phyloP scores from a whole-genome alignment of 2,797 vertebrate genomes.

The Borostomias antarcticus region DNA sequence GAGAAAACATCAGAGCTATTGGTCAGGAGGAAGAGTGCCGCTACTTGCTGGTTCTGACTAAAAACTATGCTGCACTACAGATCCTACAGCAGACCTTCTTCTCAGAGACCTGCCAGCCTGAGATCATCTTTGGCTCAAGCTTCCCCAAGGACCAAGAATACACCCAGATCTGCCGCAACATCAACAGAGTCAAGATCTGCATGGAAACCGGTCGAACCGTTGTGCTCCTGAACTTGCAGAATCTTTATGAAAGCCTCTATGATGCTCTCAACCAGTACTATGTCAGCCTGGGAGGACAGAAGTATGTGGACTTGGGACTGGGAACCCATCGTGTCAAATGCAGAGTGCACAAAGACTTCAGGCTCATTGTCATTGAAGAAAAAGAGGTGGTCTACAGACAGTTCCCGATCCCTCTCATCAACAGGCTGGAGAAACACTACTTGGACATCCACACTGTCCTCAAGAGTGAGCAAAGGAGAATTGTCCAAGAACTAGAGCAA shows the following conservation, averaged over 20 bases:
- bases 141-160: constrained; percentile 97
- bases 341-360: constrained; percentile 88
- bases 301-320: constrained; percentile 94
- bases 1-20: constrained; percentile 80
- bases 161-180: constrained; percentile 93
- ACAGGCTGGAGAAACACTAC: constrained; percentile 97
- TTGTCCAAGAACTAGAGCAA: constrained; percentile 72
- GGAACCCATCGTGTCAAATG: constrained; percentile 98
- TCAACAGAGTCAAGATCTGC: constrained; percentile 95
- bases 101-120: constrained; percentile 78
- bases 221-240: constrained; percentile 94
- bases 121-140: constrained; percentile 96
- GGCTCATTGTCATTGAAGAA: constrained; percentile 94
- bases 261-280: constrained; percentile 98
- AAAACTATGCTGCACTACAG: constrained; percentile 90
- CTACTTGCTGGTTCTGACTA: constrained; percentile 91
- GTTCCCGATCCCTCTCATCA: constrained; percentile 95
- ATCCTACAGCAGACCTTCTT: constrained; percentile 90
- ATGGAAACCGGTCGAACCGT: constrained; percentile 94
- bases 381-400: constrained; percentile 89
- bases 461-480: constrained; percentile 73
- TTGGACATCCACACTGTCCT: constrained; percentile 89
- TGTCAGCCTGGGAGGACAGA: constrained; percentile 90
- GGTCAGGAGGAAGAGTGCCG: constrained; percentile 85
- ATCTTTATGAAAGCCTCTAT: constrained; percentile 97